Evolutionary conservation across 2,888 invertebrate genomes (phyloP).

Genomic region (Clostera curtula): DNA sequence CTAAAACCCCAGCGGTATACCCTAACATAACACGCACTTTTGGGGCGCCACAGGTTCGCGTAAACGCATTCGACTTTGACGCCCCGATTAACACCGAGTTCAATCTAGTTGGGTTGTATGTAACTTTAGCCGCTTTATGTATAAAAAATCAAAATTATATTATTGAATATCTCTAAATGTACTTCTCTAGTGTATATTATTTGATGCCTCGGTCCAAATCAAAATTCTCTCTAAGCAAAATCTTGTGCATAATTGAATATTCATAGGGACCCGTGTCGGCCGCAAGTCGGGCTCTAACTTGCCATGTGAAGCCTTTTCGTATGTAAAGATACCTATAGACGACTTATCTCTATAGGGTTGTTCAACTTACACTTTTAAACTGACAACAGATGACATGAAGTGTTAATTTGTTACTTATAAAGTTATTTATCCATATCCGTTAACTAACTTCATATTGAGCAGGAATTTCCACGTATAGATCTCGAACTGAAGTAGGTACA

Average conservation of each 20-base stretch:
- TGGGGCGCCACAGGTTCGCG: too few species aligned
- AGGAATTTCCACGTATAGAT: too few species aligned
- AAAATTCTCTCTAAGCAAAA: conserved; percentile 52
- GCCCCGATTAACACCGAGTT: too few species aligned
- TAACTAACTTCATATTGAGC: too few species aligned
- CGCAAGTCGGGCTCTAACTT: conserved; percentile 54
- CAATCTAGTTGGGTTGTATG: too few species aligned
- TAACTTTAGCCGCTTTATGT: conserved; percentile 6
- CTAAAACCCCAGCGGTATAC: too few species aligned
- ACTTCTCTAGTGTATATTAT: conserved; percentile 15
- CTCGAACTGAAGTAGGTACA: too few species aligned
- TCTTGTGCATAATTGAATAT: conserved; percentile 66
- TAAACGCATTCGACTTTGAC: too few species aligned
- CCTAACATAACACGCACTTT: too few species aligned
- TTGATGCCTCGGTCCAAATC: conserved; percentile 39
- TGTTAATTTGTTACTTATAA: too few species aligned
- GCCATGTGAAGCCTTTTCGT: conserved; percentile 47
- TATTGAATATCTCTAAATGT: conserved; percentile 2
- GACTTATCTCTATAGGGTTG: conserved; percentile 39
- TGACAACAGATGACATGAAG: too few species aligned
- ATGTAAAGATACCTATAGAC: conserved; percentile 20
- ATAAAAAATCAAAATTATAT: conserved; percentile 2
- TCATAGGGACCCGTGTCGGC: conserved; percentile 56
- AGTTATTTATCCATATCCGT: too few species aligned
- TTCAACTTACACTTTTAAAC: conserved; percentile 6